Evolutionary conservation across 2,797 vertebrate species (phyloP).

Genomic region (Molothrus ater): DNA sequence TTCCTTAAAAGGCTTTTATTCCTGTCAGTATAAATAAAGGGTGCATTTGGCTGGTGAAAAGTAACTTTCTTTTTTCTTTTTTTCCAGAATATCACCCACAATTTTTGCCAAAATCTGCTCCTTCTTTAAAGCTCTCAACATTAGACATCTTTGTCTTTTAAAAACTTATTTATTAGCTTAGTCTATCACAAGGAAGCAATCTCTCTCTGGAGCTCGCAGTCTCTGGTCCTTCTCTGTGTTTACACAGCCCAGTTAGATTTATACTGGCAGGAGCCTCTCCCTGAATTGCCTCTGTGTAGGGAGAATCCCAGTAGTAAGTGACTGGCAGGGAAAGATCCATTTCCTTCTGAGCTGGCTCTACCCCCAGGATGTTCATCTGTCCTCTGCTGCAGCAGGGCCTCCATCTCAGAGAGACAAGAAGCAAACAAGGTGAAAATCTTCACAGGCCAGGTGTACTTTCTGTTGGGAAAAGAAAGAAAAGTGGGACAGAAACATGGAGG

Average conservation of each 20-base stretch:
- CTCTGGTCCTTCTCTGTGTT: background rate
- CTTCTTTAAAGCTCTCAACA: background rate
- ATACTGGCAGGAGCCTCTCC: background rate
- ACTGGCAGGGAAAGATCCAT: background rate
- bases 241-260: background rate
- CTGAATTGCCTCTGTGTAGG: background rate
- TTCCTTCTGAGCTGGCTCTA: background rate
- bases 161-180: background rate
- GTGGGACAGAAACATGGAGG: background rate
- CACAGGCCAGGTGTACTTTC: background rate
- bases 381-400: background rate
- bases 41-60: background rate
- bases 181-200: background rate
- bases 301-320: background rate
- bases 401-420: background rate
- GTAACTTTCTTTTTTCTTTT: background rate
- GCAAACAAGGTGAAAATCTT: background rate
- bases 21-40: background rate
- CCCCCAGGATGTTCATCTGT: background rate
- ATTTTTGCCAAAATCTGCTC: background rate
- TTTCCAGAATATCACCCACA: rapidly evolving
- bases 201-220: background rate
- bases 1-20: background rate
- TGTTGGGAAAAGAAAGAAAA: rapidly evolving
- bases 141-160: background rate